phyloP scores from a whole-genome alignment of 2,797 vertebrate species.

The Nothura maculosa region DNA sequence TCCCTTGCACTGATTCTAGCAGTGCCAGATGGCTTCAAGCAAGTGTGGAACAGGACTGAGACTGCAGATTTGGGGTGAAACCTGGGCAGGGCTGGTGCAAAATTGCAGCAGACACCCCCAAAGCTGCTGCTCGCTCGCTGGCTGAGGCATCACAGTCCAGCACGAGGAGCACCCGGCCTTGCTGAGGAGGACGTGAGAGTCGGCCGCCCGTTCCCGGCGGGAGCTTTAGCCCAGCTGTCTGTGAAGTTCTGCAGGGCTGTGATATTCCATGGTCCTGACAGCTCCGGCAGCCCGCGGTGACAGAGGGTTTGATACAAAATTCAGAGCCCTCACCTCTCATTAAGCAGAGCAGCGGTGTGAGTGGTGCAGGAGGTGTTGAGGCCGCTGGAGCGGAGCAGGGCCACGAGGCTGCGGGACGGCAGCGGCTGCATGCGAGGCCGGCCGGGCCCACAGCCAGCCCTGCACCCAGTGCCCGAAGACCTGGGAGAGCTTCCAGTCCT shows the following conservation, averaged over 20 bases:
- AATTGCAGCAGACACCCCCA: neutral
- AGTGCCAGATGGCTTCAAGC: neutral
- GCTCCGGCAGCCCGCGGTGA: slow-evolving; percentile 54
- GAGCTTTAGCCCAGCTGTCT: slow-evolving; percentile 58
- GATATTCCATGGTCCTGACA: slow-evolving; percentile 51
- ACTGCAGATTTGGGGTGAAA: neutral
- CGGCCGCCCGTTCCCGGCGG: slow-evolving; percentile 22
- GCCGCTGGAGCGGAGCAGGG: slow-evolving; percentile 51
- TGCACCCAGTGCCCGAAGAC: neutral
- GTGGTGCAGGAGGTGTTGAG: slow-evolving; percentile 41
- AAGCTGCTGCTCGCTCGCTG: neutral
- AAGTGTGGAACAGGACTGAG: fast-evolving
- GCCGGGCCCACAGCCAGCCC: neutral
- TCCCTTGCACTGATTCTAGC: neutral
- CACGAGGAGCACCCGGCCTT: neutral
- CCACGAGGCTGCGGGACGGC: neutral
- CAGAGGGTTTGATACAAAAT: slow-evolving; percentile 60
- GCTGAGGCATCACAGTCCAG: neutral
- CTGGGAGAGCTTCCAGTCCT: neutral
- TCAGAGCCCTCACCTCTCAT: slow-evolving; percentile 64
- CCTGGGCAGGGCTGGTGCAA: neutral
- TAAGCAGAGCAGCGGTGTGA: slow-evolving; percentile 23
- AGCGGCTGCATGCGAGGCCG: neutral
- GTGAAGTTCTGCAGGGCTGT: slow-evolving; percentile 30
- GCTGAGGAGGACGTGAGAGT: neutral